Conservation (phyloP, 2,113 vertebrate genomes). For the Crocuta crocuta region DNA sequence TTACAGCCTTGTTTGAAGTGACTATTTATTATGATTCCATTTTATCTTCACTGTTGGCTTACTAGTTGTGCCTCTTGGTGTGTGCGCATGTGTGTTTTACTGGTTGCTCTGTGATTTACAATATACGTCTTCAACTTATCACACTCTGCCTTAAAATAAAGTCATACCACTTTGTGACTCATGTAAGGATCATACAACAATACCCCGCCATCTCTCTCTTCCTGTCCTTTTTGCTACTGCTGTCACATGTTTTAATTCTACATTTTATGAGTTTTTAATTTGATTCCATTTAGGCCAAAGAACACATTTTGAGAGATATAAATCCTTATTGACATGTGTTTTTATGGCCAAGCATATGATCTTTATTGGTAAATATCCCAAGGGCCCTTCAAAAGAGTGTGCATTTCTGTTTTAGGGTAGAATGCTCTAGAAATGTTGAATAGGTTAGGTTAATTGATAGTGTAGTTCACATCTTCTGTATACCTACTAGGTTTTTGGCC, state of each 20-base stretch:
- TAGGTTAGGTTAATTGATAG: background rate
- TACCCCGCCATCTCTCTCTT: background rate
- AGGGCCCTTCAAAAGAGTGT: background rate
- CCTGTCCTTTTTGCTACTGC: background rate
- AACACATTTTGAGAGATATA: slow-evolving; percentile 22
- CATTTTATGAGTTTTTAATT: slow-evolving; percentile 32
- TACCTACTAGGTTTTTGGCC: background rate
- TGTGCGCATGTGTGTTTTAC: background rate
- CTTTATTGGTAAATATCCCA: slow-evolving; percentile 8
- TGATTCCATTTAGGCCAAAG: slow-evolving; percentile 14
- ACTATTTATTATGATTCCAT: background rate
- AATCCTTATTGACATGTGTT: background rate
- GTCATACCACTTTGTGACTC: background rate
- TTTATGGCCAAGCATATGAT: background rate
- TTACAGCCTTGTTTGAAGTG: background rate
- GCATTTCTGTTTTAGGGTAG: background rate
- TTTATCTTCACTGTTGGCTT: background rate
- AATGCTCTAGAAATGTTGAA: background rate
- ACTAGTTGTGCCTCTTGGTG: background rate
- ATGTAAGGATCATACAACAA: background rate
- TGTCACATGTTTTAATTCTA: slow-evolving; percentile 14
- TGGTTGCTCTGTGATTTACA: background rate
- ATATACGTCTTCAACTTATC: background rate
- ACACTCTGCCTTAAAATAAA: background rate
- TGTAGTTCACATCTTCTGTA: background rate